These are phyloP conservation scores for Aphelinus atriplicis DNA, from an alignment of 1,140 invertebrate species.

Conservation along the genomic window DNA sequence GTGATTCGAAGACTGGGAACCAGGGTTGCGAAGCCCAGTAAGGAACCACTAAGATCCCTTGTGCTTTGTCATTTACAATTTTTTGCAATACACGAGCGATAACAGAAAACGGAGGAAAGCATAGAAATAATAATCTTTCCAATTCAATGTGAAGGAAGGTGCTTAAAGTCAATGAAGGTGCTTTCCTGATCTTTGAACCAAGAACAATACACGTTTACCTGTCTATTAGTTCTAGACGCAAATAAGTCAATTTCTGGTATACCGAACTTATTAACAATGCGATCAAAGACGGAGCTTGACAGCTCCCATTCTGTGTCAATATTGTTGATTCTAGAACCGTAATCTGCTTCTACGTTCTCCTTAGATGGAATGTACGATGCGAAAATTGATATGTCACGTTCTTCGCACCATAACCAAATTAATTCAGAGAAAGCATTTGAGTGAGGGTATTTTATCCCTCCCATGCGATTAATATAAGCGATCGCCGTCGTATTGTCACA, in stretches of 20 bases:
- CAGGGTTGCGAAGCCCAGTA: conserved; percentile 1
- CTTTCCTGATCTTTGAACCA: background rate
- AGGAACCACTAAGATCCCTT: conserved; percentile 12
- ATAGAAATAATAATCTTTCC: conserved; percentile 30
- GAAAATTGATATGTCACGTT: conserved; percentile 12
- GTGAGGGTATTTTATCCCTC: conserved; percentile 13
- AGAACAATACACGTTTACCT: background rate
- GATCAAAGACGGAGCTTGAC: conserved; percentile 8
- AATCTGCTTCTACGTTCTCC: conserved; percentile 15
- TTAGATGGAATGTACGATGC: conserved; percentile 30
- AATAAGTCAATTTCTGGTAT: conserved; percentile 7
- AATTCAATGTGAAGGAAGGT: background rate
- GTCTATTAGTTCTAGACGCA: background rate
- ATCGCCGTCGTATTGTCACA: conserved; percentile 22
- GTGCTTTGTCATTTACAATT: background rate
- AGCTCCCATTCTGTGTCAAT: conserved; percentile 43
- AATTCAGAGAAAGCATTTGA: background rate
- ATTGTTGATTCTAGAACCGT: conserved; percentile 39
- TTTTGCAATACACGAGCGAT: background rate
- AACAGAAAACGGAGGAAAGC: conserved; percentile 41
- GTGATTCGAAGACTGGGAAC: background rate
- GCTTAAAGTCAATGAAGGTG: background rate
- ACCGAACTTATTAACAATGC: conserved; percentile 23
- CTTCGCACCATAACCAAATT: conserved; percentile 26
- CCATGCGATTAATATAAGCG: conserved; percentile 16